These are phyloP conservation scores for Vannuccia rotundouncinata DNA, from an alignment of 2,888 invertebrate genomes.

Conservation along the genomic window DNA sequence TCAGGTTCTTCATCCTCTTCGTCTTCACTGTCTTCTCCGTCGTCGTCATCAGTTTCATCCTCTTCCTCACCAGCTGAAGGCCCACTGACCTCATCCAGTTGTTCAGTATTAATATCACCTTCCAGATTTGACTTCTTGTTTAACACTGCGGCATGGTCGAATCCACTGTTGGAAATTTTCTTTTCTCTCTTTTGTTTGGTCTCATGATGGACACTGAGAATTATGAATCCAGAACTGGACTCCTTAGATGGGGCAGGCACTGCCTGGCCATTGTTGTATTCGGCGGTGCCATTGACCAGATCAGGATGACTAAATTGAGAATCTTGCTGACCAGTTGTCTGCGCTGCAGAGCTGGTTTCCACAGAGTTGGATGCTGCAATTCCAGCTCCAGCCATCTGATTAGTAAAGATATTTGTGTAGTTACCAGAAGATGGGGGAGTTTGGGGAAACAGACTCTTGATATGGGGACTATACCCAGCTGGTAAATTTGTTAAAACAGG, in stretches of 20 bases:
- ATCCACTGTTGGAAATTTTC: background rate
- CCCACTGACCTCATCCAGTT: background rate
- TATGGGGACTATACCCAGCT: too few species aligned
- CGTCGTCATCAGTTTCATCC: background rate
- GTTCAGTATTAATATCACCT: background rate
- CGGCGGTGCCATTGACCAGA: background rate
- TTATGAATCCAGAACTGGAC: background rate
- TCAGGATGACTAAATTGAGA: background rate
- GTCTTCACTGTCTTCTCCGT: background rate
- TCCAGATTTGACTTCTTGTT: background rate
- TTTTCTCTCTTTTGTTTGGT: background rate
- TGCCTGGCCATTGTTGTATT: background rate
- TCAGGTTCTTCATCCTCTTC: background rate
- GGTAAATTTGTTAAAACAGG: too few species aligned
- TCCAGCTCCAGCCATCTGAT: background rate
- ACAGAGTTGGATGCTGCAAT: background rate
- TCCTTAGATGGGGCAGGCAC: background rate
- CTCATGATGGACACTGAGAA: background rate
- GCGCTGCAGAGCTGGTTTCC: too few species aligned
- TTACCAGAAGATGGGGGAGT: too few species aligned
- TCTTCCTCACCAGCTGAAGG: background rate
- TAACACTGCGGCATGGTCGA: background rate
- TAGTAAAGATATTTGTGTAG: background rate
- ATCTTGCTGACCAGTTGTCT: too few species aligned
- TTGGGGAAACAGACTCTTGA: too few species aligned